phyloP scores from a whole-genome alignment of 2,888 invertebrate genomes.

The Agrypnus murinus region DNA sequence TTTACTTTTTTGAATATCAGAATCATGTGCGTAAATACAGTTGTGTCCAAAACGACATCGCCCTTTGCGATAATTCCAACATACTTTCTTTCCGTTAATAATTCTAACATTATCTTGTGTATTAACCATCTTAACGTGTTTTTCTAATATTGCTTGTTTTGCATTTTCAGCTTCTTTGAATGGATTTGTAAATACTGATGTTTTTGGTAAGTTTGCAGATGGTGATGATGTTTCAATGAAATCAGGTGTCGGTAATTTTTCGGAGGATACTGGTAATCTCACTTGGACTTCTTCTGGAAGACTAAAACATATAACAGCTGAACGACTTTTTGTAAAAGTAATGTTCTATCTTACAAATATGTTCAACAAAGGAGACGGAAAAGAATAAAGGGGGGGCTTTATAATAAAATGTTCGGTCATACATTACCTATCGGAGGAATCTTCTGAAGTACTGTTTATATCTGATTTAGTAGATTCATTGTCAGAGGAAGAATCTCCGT shows the following conservation, averaged over 20 bases:
- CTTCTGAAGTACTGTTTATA: slow-evolving; percentile 52
- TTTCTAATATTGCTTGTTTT: slow-evolving; percentile 89
- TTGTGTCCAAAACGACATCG: slow-evolving; percentile 93
- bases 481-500: slow-evolving; percentile 76
- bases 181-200: slow-evolving; percentile 91
- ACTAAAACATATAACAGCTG: slow-evolving; percentile 68
- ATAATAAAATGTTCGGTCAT: slow-evolving; percentile 44
- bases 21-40: slow-evolving; percentile 94
- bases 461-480: slow-evolving; percentile 66
- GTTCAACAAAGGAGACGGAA: not conserved
- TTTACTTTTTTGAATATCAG: slow-evolving; percentile 82
- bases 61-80: slow-evolving; percentile 95
- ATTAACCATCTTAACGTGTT: slow-evolving; percentile 93
- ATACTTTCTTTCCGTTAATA: slow-evolving; percentile 91
- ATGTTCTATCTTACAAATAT: slow-evolving; percentile 65
- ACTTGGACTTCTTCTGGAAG: slow-evolving; percentile 58
- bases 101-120: slow-evolving; percentile 80
- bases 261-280: slow-evolving; percentile 14
- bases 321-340: slow-evolving; percentile 65
- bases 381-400: not conserved
- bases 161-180: slow-evolving; percentile 90
- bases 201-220: slow-evolving; percentile 67
- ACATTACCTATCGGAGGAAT: slow-evolving; percentile 70
- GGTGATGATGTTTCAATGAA: slow-evolving; percentile 73
- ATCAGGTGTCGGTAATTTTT: slow-evolving; percentile 76